Evolutionary conservation across 2,113 vertebrate species (phyloP), one percentile per base, ranked within the genome.

Genomic region (Pseudopipra pipra): DNA sequence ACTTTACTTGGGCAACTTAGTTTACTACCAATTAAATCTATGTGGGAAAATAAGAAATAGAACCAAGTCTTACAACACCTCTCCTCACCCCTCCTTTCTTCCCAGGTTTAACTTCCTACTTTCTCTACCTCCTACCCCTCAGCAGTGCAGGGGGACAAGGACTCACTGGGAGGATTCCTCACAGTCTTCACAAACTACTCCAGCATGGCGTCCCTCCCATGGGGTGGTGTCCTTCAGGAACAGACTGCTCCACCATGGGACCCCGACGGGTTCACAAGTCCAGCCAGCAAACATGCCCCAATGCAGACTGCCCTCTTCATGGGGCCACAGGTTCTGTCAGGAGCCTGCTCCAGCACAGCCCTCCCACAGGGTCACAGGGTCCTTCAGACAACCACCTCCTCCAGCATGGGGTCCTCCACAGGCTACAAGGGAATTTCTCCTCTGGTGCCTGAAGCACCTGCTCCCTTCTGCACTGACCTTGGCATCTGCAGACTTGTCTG

Each of bases 321-420:
- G 3, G 9, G 7, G 30, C 14, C 13, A 17, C 12, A 35, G 10
- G 23, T 52, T 37, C 21, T 44, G 28, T 8, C 35, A 56, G 27
- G 12, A 68, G 14, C 37, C 44, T 65, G 12, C 8, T 65, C 30
- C 30, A 72, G 30, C 18, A 46, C 15, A 20, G n/a, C 22, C 66
- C 37, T 55, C 46, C 44, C n/a, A 75, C 3, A n/a, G 21, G 6
- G 11, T 56, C 37, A 56, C 12, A 56, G 23, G 2, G 19, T 46
- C 37, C 37, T 68, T 41, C 2, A 2, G 30, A 31, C 46, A 82
- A 9, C 8, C 8, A 30, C 11, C 9, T 61, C 52, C 35, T 72
- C 30, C 5, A 4, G 4, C 2, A 9, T 1, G 21, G 22, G 8
- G 20, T 51, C 6, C 59, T 31, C 41, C 54, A 35, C 1, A 0